These are phyloP conservation scores for Pogonocichla stellata DNA, from an alignment of 2,113 vertebrate genomes.

Conservation along the genomic window DNA sequence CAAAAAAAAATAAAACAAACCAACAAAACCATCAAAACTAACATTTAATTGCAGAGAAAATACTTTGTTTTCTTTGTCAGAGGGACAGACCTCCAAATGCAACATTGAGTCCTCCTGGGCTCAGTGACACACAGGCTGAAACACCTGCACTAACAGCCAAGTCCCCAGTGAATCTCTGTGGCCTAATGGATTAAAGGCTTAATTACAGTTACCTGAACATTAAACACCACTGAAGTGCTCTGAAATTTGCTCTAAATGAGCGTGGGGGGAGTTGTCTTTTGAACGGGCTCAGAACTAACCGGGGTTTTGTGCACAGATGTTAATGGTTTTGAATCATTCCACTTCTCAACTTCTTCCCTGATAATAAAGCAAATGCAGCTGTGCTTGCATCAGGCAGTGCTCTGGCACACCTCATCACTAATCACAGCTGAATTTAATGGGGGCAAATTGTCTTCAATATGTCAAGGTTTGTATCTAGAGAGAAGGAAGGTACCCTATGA, in stretches of 20 bases:
- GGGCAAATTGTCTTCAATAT: background rate
- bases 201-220: constrained; percentile 18
- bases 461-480: background rate
- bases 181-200: background rate
- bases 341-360: background rate
- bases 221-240: background rate
- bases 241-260: background rate
- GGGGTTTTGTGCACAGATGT: background rate
- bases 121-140: background rate
- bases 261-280: background rate
- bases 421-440: background rate
- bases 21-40: background rate
- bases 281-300: background rate
- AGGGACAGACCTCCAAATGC: background rate
- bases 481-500: background rate
- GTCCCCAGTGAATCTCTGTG: background rate
- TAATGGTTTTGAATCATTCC: background rate
- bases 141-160: background rate
- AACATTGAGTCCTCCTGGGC: background rate
- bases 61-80: background rate
- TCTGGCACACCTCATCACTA: background rate
- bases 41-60: background rate
- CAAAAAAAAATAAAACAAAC: background rate
- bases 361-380: background rate
- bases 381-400: background rate